Base-by-base conservation (phyloP, 2,888 invertebrate genomes). In the Pammene aurita region DNA sequence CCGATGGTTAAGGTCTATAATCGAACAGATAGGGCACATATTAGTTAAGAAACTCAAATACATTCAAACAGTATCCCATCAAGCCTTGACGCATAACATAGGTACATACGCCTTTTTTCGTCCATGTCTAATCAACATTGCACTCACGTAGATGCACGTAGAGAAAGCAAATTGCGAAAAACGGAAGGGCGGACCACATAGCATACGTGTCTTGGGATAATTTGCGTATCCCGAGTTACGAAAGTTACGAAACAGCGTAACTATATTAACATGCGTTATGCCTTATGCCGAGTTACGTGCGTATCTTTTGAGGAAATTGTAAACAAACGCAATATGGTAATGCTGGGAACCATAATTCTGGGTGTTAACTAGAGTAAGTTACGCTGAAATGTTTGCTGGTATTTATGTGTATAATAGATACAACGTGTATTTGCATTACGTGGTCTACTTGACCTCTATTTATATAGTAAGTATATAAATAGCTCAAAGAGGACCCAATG, bases 141-240 rank as follows among this genome's bases (percentile, higher is more conserved):
- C 85, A 79, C 78, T 83, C 92, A 89, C 90, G 90, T 76, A 84
- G 84, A 79, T 77, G 82, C 92, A 89, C 89, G 90, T 76, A 84
- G 84, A 86, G 92, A 91, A 91, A 91, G 90, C 80, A 76, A 57
- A 76, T 80, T 76, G 79, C 74, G 77, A 80, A 83, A 81, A 83
- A 84, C 88, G 88, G 86, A 88, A 84, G 84, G 84, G 86, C 81
- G 72, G 74, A 76, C 78, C 76, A 50, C 75, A 77, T 84, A 80
- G 80, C 80, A 74, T 81, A 87, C 87, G 86, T 87, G 88, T 81
- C 80, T 79, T 73, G 81, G 79, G 80, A 83, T 80, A 75, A 79
- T 83, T 83, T 79, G 78, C 76, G 72, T 81, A 82, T 84, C 84
- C 83, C 78, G 74, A 67, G 72, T 85, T 86, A 78, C 77, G 77